Conservation (phyloP, 2,888 invertebrate genomes). For the Ptychoptera contaminata region DNA sequence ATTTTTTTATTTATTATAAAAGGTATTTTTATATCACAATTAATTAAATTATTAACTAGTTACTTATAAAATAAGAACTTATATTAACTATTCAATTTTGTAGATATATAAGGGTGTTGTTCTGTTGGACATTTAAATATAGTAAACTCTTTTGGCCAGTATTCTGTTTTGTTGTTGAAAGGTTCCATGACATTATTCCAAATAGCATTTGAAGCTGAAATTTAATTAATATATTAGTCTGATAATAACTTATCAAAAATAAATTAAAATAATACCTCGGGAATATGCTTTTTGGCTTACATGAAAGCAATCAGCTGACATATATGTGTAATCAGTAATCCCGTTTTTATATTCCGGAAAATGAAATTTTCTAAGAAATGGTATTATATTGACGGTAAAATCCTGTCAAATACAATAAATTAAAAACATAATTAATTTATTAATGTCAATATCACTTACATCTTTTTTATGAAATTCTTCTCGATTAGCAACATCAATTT, state of each 20-base stretch:
- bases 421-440: conserved; percentile 1
- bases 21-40: too few species aligned
- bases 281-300: conserved; percentile 43
- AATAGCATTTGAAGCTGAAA: conserved; percentile 34
- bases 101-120: conserved; percentile 21
- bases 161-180: conserved; percentile 31
- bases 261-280: conserved; percentile 25
- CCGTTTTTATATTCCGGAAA: conserved; percentile 31
- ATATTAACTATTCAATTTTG: conserved; percentile 19
- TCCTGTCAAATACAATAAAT: conserved; percentile 25
- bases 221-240: neutral
- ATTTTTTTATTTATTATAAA: too few species aligned
- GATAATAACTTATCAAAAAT: neutral
- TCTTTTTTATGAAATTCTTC: conserved; percentile 26
- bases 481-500: conserved; percentile 33
- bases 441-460: neutral
- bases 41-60: too few species aligned
- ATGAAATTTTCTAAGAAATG: conserved; percentile 29
- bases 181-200: conserved; percentile 47
- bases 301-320: conserved; percentile 47
- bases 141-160: conserved; percentile 17
- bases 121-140: conserved; percentile 23
- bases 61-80: neutral
- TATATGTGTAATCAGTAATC: conserved; percentile 32
- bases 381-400: conserved; percentile 41